Base-by-base conservation (phyloP, 2,797 vertebrate species). In the Alca torda region DNA sequence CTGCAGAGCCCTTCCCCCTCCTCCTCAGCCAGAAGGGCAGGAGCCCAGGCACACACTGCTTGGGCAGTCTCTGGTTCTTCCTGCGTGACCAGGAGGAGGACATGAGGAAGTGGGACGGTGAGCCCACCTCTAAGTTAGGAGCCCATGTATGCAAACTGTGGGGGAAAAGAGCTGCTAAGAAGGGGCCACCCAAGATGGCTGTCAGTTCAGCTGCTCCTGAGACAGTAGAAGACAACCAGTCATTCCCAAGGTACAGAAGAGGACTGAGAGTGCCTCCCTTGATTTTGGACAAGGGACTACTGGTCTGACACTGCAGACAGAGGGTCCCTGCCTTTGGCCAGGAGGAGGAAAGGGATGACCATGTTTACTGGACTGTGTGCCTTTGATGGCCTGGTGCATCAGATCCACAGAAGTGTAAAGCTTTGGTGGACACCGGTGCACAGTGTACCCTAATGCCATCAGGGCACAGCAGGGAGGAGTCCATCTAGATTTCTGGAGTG, bases 21-120 rank as follows among this genome's bases (percentile, higher is more conserved):
- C 10, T 33, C 31, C 12, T 21, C 1, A 2, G 43, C 13, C 37
- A 37, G 51, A 80, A 13, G 33, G 23, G 23, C 56, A 64, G 25
- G 35, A 73, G 12, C 16, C 23, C 39, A 73, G 13, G 63, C 3
- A 15, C 30, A 65, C 0, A 0, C 11, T 39, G 6, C 0, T 0
- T 61, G 57, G 57, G 15, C 3, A 16, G 35, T 59, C 63, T 70
- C 59, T 68, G 33, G 33, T 41, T 85, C 70, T 30, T 74, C 33
- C 33, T 37, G 19, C 16, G 26, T 19, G 16, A 59, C 28, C 30
- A 56, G 8, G 13, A 14, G 33, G 9, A 61, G 30, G 31, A 72
- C 26, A 31, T 3, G 14, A 67, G 7, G 14, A 90, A 53, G 20
- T 39, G 26, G 39, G 24, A 43, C 53, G 37, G 37, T 45, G 37